These are phyloP conservation scores for Narcine bancroftii DNA, from an alignment of 2,113 vertebrate genomes.

Conservation along the genomic window DNA sequence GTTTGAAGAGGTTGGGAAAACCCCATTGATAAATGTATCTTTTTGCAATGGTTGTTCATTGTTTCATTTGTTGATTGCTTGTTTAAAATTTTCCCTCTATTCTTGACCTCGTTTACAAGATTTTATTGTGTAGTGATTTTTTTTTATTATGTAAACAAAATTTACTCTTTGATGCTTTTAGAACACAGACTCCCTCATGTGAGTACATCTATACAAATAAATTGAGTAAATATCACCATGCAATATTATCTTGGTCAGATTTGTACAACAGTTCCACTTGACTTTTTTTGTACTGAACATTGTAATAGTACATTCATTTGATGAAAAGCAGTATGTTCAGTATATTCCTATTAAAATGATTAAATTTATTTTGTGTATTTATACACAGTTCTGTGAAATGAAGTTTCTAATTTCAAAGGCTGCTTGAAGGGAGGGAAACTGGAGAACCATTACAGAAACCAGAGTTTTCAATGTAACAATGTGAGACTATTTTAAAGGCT, in stretches of 20 bases:
- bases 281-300: slow-evolving; percentile 38
- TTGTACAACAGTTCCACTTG: slow-evolving; percentile 32
- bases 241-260: slow-evolving; percentile 32
- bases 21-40: slow-evolving; percentile 16
- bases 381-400: slow-evolving; percentile 23
- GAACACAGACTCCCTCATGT: not conserved
- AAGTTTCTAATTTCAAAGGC: slow-evolving; percentile 25
- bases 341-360: slow-evolving; percentile 34
- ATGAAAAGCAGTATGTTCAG: slow-evolving; percentile 20
- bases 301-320: slow-evolving; percentile 30
- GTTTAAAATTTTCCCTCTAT: slow-evolving; percentile 23
- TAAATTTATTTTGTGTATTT: slow-evolving; percentile 34
- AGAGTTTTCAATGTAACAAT: slow-evolving; percentile 28
- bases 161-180: not conserved
- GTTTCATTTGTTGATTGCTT: slow-evolving; percentile 31
- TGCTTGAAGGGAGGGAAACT: not conserved
- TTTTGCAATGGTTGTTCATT: slow-evolving; percentile 18
- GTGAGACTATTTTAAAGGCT: slow-evolving; percentile 25
- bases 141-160: not conserved
- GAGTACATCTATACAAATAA: not conserved
- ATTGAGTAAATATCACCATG: slow-evolving; percentile 17
- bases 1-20: slow-evolving; percentile 27
- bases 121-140: slow-evolving; percentile 33
- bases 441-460: slow-evolving; percentile 12
- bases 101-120: slow-evolving; percentile 2